Evolutionary conservation across 2,797 vertebrate species (phyloP).

Genomic region (Labroides dimidiatus): DNA sequence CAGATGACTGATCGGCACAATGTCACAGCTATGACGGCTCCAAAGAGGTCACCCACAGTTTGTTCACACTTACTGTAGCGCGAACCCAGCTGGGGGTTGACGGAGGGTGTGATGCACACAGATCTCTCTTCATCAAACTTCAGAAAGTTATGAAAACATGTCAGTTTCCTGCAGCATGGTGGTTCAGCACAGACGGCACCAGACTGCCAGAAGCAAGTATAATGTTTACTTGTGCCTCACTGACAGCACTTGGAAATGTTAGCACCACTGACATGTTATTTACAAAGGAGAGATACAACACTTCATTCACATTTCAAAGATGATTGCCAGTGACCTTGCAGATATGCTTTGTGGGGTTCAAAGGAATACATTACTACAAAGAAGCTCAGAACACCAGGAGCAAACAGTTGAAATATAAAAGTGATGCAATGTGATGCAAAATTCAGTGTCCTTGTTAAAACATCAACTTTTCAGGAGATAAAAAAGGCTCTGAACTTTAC

Average conservation of each 20-base stretch:
- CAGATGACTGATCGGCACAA: constrained; percentile 15
- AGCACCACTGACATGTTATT: constrained; percentile 22
- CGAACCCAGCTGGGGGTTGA: constrained; percentile 43
- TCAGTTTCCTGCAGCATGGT: constrained; percentile 31
- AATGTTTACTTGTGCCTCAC: constrained; percentile 31
- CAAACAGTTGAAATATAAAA: background rate
- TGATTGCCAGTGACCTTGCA: constrained; percentile 13
- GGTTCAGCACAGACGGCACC: constrained; percentile 16
- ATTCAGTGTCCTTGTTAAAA: background rate
- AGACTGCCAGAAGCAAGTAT: constrained; percentile 9
- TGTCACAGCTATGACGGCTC: constrained; percentile 26
- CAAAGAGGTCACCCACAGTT: constrained; percentile 42
- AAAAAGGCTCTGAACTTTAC: background rate
- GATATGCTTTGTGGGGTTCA: background rate
- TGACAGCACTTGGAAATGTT: constrained; percentile 18
- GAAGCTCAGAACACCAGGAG: background rate
- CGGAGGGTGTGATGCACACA: constrained; percentile 12
- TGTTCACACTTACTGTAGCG: constrained; percentile 60
- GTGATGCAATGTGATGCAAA: background rate
- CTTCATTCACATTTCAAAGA: background rate
- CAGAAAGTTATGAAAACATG: constrained; percentile 44
- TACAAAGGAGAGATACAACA: background rate
- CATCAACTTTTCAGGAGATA: too few species aligned
- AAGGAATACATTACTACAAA: constrained; percentile 4
- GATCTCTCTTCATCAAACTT: constrained; percentile 38